Conservation (phyloP, 2,113 vertebrate genomes). For the Tragelaphus scriptus region DNA sequence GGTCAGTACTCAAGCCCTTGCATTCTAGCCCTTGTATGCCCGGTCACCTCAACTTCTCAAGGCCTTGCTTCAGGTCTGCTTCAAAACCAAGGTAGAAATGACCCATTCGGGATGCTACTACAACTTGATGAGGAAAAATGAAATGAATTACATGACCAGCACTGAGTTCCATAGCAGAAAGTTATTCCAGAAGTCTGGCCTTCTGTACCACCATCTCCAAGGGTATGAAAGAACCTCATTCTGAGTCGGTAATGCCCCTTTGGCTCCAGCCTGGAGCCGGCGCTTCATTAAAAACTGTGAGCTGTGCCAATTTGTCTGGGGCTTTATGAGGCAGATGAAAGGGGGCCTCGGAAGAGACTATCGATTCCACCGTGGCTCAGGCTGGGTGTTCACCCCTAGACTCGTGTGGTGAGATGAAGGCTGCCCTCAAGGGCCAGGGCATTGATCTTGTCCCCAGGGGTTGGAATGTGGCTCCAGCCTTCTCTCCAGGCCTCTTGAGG, state of each 20-base stretch:
- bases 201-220: constrained; percentile 11
- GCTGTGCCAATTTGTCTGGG: constrained; percentile 60
- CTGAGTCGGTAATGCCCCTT: constrained; percentile 46
- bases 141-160: not conserved
- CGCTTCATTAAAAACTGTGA: constrained; percentile 61
- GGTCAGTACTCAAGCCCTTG: not conserved
- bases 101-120: not conserved
- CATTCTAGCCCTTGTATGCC: not conserved
- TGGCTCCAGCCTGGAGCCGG: constrained; percentile 46
- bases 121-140: not conserved
- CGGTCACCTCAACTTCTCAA: not conserved
- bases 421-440: constrained; percentile 25
- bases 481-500: constrained; percentile 75
- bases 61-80: not conserved
- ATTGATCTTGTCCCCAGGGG: constrained; percentile 43
- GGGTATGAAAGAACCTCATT: constrained; percentile 60
- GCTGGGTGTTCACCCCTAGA: constrained; percentile 42
- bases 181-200: constrained; percentile 21
- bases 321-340: constrained; percentile 62
- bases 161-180: not conserved
- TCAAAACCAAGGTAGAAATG: not conserved
- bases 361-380: not conserved
- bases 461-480: constrained; percentile 60
- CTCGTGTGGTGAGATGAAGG: constrained; percentile 6
- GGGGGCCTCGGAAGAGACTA: constrained; percentile 42